These are phyloP conservation scores for Noctua janthina DNA, from an alignment of 2,888 invertebrate genomes.

Conservation along the genomic window DNA sequence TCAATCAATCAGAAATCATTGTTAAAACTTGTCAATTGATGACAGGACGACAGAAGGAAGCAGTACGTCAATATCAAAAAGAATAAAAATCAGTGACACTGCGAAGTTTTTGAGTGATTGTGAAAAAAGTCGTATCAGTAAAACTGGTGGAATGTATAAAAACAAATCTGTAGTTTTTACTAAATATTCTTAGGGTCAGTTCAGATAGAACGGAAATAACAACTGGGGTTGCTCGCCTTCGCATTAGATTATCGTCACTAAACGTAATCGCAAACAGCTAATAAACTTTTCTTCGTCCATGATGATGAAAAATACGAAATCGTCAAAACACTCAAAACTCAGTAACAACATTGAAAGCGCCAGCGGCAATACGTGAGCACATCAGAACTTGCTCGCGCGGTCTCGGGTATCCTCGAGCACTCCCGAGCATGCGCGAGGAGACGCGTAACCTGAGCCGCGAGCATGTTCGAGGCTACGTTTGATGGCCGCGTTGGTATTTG, in stretches of 20 bases:
- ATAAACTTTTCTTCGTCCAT: background rate
- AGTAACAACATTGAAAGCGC: background rate
- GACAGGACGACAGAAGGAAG: constrained; percentile 28
- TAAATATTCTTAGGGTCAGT: background rate
- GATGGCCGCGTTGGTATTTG: background rate
- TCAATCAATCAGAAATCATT: constrained; percentile 25
- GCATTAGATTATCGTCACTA: background rate
- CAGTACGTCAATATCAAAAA: background rate
- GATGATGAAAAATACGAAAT: background rate
- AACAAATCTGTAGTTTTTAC: background rate
- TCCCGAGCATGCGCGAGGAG: background rate
- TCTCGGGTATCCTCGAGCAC: background rate
- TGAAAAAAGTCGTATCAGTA: constrained; percentile 1
- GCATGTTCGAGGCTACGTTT: background rate
- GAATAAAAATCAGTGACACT: background rate
- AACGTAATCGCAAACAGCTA: background rate
- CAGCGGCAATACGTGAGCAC: background rate
- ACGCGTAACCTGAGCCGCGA: background rate
- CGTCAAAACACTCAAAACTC: background rate
- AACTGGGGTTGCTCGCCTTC: background rate
- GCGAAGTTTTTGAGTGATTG: background rate
- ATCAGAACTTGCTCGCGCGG: background rate
- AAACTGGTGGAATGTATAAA: no score
- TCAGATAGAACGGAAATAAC: background rate
- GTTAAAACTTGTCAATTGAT: constrained; percentile 28